Evolutionary conservation across 2,797 vertebrate species (phyloP).

Genomic region (Anableps anableps): DNA sequence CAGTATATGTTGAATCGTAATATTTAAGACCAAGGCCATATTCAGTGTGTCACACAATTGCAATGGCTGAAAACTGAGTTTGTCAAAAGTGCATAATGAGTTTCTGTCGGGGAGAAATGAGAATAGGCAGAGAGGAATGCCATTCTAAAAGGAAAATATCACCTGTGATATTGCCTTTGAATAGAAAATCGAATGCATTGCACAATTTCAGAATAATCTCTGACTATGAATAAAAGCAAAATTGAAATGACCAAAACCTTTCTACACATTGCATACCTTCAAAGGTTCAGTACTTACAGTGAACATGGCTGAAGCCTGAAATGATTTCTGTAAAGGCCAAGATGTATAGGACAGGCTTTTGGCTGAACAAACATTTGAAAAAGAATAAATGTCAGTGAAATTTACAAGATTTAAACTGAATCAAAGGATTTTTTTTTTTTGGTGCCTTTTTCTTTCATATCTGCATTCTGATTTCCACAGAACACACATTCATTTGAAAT

Average conservation of each 20-base stretch:
- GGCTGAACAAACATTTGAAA: conserved; percentile 69
- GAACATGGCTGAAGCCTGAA: conserved; percentile 74
- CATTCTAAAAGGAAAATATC: conserved; percentile 70
- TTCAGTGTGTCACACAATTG: conserved; percentile 57
- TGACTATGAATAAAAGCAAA: conserved; percentile 65
- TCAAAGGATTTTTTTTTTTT: conserved; percentile 37
- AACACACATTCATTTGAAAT: conserved; percentile 50
- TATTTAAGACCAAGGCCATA: conserved; percentile 52
- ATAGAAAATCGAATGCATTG: conserved; percentile 65
- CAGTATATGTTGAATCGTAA: conserved; percentile 41
- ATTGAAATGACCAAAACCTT: conserved; percentile 48
- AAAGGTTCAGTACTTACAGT: conserved; percentile 66
- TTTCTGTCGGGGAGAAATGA: conserved; percentile 57
- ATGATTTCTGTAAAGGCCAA: conserved; percentile 75
- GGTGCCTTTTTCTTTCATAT: conserved; percentile 44
- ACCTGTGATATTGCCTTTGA: conserved; percentile 68
- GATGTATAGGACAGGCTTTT: conserved; percentile 52
- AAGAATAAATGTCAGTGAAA: conserved; percentile 70
- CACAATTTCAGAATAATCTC: conserved; percentile 62
- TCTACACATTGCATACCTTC: conserved; percentile 38
- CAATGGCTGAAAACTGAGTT: conserved; percentile 59
- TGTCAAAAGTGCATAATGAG: conserved; percentile 61
- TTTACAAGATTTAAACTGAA: conserved; percentile 65
- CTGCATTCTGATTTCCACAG: conserved; percentile 34
- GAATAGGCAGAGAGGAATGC: conserved; percentile 54